A percentile compares a stretch with the other conserved stretches of the same genome.
Evolutionary conservation across 2,888 invertebrate genomes (phyloP).

Genomic region (Meteorus colon): DNA sequence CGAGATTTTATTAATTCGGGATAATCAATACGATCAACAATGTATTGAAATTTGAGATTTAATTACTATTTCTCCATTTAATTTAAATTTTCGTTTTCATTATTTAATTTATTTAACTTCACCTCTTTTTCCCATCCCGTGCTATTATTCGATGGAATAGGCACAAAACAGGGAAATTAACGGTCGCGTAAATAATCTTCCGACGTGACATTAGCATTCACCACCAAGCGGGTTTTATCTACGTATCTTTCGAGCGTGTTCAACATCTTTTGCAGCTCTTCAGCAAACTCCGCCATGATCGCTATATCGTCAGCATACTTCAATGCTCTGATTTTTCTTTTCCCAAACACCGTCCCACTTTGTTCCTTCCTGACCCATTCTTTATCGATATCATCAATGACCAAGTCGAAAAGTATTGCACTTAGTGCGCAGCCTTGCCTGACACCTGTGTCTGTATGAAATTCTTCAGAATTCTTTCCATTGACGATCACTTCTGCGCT

Average conservation of each 20-base stretch:
- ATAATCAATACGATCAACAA: too few relatives aligned
- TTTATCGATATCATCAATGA: constrained; percentile 38
- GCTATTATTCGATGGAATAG: too few relatives aligned
- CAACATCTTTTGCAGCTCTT: background rate
- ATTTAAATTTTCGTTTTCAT: too few relatives aligned
- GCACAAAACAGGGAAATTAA: too few relatives aligned
- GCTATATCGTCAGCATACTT: constrained; percentile 19
- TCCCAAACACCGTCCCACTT: constrained; percentile 32
- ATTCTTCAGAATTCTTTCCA: too few relatives aligned
- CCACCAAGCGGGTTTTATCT: background rate
- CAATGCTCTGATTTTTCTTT: background rate
- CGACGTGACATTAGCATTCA: background rate
- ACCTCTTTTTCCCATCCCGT: too few relatives aligned
- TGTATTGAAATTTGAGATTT: too few relatives aligned
- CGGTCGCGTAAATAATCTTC: too few relatives aligned
- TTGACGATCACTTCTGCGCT: constrained; percentile 2
- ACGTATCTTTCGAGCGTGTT: background rate
- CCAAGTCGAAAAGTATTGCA: constrained; percentile 42
- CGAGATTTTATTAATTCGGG: too few relatives aligned
- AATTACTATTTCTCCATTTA: too few relatives aligned
- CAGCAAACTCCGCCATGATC: background rate
- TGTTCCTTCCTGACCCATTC: constrained; percentile 33
- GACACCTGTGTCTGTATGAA: constrained; percentile 28
- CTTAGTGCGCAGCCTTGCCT: constrained; percentile 49
- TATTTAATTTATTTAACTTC: too few relatives aligned